Conservation (phyloP, 2,113 vertebrate species). For the Taurulus bubalis region DNA sequence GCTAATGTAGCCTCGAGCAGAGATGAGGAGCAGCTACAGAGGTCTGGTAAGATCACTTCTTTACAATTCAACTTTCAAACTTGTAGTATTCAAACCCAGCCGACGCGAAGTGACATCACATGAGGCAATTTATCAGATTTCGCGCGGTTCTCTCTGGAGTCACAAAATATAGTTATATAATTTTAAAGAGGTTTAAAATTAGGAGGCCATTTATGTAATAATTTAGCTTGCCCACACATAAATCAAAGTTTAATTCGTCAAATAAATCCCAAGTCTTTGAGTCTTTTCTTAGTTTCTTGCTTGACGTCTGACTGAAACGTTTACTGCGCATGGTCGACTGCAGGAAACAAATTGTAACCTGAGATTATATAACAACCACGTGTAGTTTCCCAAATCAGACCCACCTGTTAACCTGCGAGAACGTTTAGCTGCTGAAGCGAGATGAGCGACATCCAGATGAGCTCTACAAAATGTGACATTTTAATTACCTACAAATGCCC, state of each 20-base stretch:
- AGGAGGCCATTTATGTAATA: neutral
- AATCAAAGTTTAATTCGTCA: neutral
- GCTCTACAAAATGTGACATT: slow-evolving; percentile 13
- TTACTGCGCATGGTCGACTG: too few species aligned
- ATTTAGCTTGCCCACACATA: neutral
- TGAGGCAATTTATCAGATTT: neutral
- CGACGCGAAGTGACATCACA: neutral
- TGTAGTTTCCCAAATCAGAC: slow-evolving; percentile 5
- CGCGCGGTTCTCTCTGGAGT: neutral
- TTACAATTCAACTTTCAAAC: neutral
- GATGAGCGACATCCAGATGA: neutral
- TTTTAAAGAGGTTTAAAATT: neutral
- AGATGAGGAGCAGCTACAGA: neutral
- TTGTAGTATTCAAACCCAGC: neutral
- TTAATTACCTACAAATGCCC: neutral
- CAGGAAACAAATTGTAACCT: neutral
- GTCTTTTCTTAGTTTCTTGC: neutral
- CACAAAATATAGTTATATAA: neutral
- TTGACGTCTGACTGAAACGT: neutral
- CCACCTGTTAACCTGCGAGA: slow-evolving; percentile 15
- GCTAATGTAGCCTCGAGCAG: neutral
- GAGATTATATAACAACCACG: slow-evolving; percentile 5
- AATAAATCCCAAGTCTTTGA: neutral
- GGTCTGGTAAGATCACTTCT: neutral
- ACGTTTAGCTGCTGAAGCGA: neutral